Evolutionary conservation across 1,140 invertebrate species (phyloP).

Genomic region (Yoshiicerus persimilis): DNA sequence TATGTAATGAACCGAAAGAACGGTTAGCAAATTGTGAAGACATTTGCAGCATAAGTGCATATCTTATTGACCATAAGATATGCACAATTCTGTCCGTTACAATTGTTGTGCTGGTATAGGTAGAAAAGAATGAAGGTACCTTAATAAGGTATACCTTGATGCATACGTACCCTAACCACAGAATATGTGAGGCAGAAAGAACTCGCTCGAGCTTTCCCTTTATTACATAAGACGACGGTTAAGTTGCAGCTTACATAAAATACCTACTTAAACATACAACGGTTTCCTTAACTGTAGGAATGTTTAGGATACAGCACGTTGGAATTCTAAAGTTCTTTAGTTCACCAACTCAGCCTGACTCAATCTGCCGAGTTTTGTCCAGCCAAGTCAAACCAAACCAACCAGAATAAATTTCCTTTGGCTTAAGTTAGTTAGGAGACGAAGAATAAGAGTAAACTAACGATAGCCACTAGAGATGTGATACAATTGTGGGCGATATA

Average conservation of each 20-base stretch:
- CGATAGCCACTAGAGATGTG: background rate
- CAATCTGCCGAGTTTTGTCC: background rate
- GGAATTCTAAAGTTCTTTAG: background rate
- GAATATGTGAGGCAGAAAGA: background rate
- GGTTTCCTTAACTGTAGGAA: background rate
- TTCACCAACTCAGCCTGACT: no score
- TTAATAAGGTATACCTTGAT: no score
- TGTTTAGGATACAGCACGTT: background rate
- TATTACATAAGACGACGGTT: background rate
- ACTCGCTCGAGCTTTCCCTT: background rate
- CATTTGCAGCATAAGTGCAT: background rate
- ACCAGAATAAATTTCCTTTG: background rate
- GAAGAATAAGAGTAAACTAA: background rate
- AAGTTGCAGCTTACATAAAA: background rate
- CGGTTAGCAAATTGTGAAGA: background rate
- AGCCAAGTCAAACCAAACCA: background rate
- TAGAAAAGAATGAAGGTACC: background rate
- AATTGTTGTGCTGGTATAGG: background rate
- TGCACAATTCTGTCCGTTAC: background rate
- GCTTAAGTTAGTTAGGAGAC: background rate
- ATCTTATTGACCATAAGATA: background rate
- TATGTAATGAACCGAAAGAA: background rate
- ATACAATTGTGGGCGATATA: background rate
- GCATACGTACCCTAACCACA: background rate
- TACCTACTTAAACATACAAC: background rate